Percentiles rank a stretch among this genome's conserved stretches.
These are phyloP conservation scores for Sepiola atlantica DNA, from an alignment of 2,888 invertebrate genomes.

Conservation along the genomic window DNA sequence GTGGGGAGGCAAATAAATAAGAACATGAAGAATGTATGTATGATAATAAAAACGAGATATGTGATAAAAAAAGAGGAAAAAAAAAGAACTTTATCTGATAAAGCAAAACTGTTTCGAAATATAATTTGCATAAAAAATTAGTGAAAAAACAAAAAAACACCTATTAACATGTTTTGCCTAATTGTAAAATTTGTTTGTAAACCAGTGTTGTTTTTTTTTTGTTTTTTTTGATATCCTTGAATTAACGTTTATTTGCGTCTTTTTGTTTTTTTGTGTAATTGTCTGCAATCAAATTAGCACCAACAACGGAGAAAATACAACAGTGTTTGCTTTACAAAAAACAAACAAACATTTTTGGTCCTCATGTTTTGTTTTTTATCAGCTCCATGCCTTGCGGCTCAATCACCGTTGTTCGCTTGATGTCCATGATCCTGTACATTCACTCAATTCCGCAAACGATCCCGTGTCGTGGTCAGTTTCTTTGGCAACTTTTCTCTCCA, in stretches of 20 bases:
- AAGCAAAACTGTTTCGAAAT: no score
- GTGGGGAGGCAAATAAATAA: no score
- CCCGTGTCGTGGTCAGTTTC: neutral
- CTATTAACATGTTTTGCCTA: no score
- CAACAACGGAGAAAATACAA: neutral
- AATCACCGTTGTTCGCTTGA: neutral
- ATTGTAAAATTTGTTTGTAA: no score
- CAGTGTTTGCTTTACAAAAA: neutral
- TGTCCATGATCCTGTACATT: neutral
- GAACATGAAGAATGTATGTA: no score
- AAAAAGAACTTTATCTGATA: no score
- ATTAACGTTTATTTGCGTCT: neutral
- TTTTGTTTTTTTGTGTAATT: neutral
- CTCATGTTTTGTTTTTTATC: neutral
- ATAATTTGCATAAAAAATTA: no score
- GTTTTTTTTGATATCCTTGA: no score
- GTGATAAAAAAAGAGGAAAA: no score
- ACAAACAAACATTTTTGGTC: neutral
- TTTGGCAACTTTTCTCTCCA: neutral
- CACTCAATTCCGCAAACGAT: neutral
- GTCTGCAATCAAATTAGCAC: neutral
- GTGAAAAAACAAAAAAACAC: no score
- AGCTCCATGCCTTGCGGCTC: neutral
- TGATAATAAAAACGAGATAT: no score
- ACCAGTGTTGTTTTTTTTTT: neutral